These are phyloP conservation scores for Teleogryllus occipitalis DNA, from an alignment of 1,140 invertebrate species.

Conservation along the genomic window DNA sequence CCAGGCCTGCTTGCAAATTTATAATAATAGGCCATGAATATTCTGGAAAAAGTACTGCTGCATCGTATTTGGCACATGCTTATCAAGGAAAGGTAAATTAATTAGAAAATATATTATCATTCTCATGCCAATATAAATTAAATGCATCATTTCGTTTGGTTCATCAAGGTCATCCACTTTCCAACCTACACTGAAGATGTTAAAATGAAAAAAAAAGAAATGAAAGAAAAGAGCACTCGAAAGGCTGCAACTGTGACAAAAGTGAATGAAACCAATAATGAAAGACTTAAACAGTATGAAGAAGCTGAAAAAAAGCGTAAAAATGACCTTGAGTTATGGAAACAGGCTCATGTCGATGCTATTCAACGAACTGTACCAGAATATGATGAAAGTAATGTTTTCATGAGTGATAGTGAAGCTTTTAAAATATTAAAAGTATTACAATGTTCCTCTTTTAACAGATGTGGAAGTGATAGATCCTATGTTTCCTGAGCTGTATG, in stretches of 20 bases:
- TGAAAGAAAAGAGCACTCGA: slow-evolving; percentile 26
- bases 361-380: slow-evolving; percentile 18
- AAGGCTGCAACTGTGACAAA: background rate
- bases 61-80: slow-evolving; percentile 31
- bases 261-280: background rate
- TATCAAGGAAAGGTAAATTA: slow-evolving; percentile 29
- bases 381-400: background rate
- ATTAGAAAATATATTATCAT: slow-evolving; percentile 24
- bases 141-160: background rate
- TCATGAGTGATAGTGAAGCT: background rate
- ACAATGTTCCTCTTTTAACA: too few relatives aligned
- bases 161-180: background rate
- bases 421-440: too few relatives aligned
- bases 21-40: slow-evolving; percentile 37
- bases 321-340: background rate
- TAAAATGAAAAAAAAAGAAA: slow-evolving; percentile 28
- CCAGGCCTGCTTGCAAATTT: slow-evolving; percentile 35
- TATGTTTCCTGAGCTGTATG: too few relatives aligned
- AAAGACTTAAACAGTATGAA: background rate
- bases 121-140: too few relatives aligned
- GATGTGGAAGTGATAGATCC: too few relatives aligned
- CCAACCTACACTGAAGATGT: background rate
- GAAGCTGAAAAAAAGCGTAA: background rate
- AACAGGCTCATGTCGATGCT: background rate
- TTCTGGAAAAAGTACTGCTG: slow-evolving; percentile 35